phyloP scores from a whole-genome alignment of 37 sponge, comb jelly and placozoan genomes.

The Agelas oroides region DNA sequence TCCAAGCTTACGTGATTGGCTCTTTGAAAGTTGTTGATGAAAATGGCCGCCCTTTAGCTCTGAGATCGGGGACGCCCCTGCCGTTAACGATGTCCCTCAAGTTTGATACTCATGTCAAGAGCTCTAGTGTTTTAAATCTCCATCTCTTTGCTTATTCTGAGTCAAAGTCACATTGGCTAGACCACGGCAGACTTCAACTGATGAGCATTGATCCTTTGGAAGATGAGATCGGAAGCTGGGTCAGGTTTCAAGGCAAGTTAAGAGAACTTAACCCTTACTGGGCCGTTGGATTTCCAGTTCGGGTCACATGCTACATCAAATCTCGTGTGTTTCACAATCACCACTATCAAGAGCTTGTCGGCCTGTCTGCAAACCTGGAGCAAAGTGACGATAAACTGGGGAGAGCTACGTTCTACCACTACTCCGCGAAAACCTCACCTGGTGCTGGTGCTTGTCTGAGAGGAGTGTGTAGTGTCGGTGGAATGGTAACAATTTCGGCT shows the following conservation, averaged over 20 bases:
- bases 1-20: constrained; percentile 24
- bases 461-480: constrained; percentile 15
- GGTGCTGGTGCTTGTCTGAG: constrained; percentile 37
- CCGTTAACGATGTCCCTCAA: background rate
- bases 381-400: background rate
- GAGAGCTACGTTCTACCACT: constrained; percentile 14
- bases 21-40: constrained; percentile 31
- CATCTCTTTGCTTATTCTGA: constrained; percentile 33
- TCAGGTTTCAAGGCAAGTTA: background rate
- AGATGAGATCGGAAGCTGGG: background rate
- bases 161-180: constrained; percentile 4
- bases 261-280: background rate
- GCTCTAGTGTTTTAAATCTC: background rate
- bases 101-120: background rate
- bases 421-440: background rate
- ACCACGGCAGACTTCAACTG: constrained; percentile 8
- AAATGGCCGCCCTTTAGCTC: background rate
- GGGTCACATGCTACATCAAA: constrained; percentile 26
- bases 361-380: background rate
- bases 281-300: constrained; percentile 21
- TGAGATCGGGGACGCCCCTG: background rate
- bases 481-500: background rate
- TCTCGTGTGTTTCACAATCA: background rate
- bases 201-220: background rate
- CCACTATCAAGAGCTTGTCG: background rate